A percentile compares a stretch with the other conserved stretches of the same genome.
phyloP scores from a whole-genome alignment of 2,888 invertebrate species.

The Punctoribates punctum region DNA sequence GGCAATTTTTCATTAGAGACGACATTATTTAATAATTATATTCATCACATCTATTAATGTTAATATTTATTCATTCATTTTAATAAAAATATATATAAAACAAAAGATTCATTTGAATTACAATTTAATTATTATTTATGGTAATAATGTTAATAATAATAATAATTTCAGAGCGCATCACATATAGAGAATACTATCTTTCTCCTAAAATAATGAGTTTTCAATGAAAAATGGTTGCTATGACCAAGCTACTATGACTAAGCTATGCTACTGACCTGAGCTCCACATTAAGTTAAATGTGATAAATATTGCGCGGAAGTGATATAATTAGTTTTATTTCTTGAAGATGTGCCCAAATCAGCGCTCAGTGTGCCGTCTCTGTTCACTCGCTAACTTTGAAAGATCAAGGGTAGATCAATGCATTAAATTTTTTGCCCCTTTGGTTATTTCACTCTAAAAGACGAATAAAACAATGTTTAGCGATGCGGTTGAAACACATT shows the following conservation, averaged over 20 bases:
- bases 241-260: too few relatives aligned
- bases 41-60: too few relatives aligned
- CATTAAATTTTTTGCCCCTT: too few relatives aligned
- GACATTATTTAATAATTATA: background rate
- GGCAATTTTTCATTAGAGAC: background rate
- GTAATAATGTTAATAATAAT: background rate
- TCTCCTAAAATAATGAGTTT: too few relatives aligned
- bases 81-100: background rate
- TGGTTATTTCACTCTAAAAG: background rate
- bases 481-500: background rate
- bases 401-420: background rate
- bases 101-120: background rate
- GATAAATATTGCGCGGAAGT: too few relatives aligned
- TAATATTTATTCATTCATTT: background rate
- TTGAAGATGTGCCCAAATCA: too few relatives aligned
- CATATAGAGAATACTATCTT: too few relatives aligned
- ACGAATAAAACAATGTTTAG: conserved; percentile 13
- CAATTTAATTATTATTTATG: background rate
- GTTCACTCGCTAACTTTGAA: background rate
- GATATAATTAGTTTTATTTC: too few relatives aligned
- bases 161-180: background rate
- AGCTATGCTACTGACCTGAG: too few relatives aligned
- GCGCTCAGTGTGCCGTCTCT: too few relatives aligned
- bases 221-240: too few relatives aligned
- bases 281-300: too few relatives aligned